phyloP scores from a whole-genome alignment of 2,888 invertebrate species.

The Morpho deidamia region DNA sequence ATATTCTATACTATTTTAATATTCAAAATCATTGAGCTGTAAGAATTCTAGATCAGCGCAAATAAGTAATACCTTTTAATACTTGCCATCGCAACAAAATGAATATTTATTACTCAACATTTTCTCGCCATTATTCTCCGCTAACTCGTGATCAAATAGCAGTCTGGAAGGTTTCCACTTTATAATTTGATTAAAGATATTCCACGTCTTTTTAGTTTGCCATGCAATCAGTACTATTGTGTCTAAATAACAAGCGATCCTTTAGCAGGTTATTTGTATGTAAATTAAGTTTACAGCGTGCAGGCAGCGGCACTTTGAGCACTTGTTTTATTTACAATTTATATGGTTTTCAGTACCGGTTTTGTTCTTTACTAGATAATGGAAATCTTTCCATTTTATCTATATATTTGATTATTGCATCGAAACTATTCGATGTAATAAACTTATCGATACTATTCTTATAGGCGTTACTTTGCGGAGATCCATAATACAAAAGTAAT shows the following conservation, averaged over 20 bases:
- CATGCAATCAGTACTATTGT: slow-evolving; percentile 5
- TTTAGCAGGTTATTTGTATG: slow-evolving; percentile 4
- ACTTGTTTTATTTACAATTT: background rate
- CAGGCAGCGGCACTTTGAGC: background rate
- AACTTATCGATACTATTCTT: background rate
- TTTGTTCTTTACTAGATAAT: background rate
- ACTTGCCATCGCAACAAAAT: slow-evolving; percentile 18
- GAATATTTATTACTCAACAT: slow-evolving; percentile 19
- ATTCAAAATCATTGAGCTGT: background rate
- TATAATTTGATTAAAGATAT: slow-evolving; percentile 19
- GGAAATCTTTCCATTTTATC: background rate
- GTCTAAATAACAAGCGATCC: background rate
- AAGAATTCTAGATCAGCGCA: slow-evolving; percentile 1
- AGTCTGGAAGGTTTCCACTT: slow-evolving; percentile 13
- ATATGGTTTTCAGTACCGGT: background rate
- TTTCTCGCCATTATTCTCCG: slow-evolving; percentile 17
- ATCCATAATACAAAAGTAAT: too few species aligned
- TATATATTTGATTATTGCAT: background rate
- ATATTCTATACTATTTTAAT: too few species aligned
- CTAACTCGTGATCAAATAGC: slow-evolving; percentile 19
- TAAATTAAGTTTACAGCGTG: slow-evolving; percentile 6
- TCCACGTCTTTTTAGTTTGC: slow-evolving; percentile 12
- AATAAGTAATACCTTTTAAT: slow-evolving; percentile 16
- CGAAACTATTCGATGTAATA: background rate
- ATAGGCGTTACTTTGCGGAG: background rate